Percentiles rank a stretch among this genome's conserved stretches.
Evolutionary conservation across 2,888 invertebrate species (phyloP).

Genomic region (Deilephila porcellus): DNA sequence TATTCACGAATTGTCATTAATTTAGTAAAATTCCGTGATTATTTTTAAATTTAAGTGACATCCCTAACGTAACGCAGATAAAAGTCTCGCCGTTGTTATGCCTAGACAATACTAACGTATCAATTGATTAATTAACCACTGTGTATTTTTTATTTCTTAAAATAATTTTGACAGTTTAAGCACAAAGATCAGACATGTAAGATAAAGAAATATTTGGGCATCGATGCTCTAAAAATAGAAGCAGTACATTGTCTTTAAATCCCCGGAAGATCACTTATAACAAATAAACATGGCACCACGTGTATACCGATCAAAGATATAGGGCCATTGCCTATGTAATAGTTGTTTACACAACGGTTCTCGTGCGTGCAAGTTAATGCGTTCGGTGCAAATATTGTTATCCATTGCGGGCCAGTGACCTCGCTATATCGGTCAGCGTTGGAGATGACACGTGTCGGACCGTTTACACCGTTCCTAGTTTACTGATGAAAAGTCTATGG

Average conservation of each 20-base stretch:
- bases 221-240: too few relatives aligned
- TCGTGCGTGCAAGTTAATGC: slow-evolving; percentile 16
- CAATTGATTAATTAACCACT: too few relatives aligned
- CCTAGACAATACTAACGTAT: too few relatives aligned
- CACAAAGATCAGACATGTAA: too few relatives aligned
- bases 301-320: slow-evolving; percentile 12
- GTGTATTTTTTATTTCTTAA: too few relatives aligned
- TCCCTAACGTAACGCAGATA: too few relatives aligned
- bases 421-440: background rate
- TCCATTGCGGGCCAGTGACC: slow-evolving; percentile 2
- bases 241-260: background rate
- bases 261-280: background rate
- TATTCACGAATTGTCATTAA: too few relatives aligned
- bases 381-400: slow-evolving; percentile 23
- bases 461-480: background rate
- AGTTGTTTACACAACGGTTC: slow-evolving; percentile 21
- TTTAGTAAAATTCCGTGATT: too few relatives aligned
- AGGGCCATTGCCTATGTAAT: slow-evolving; percentile 10
- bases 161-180: too few relatives aligned
- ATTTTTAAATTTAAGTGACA: too few relatives aligned
- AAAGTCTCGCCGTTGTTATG: too few relatives aligned
- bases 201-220: too few relatives aligned
- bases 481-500: background rate
- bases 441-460: slow-evolving; percentile 10
- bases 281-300: slow-evolving; percentile 15